phyloP scores from a whole-genome alignment of 30 jellyfish, hydroid and myxozoan genomes.

The Catostylus mosaicus region DNA sequence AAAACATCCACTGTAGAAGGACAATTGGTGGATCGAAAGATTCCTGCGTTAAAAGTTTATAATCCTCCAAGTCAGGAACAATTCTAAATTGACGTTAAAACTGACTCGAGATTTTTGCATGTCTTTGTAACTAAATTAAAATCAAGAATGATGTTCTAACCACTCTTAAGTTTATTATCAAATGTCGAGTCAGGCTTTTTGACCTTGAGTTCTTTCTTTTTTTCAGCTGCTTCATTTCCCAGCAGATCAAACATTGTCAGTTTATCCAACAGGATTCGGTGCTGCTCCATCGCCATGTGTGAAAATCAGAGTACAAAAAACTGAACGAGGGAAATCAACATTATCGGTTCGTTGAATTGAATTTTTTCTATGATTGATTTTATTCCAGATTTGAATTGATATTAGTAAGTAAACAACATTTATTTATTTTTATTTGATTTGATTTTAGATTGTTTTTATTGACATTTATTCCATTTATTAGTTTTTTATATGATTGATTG shows the following conservation, averaged over 20 bases:
- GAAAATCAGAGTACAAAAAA: conserved; percentile 73
- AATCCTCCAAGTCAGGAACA: too few species aligned
- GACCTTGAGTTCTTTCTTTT: not conserved
- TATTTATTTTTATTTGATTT: not conserved
- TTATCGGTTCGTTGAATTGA: conserved; percentile 16
- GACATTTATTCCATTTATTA: not conserved
- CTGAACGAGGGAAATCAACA: conserved; percentile 64
- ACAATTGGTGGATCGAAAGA: too few species aligned
- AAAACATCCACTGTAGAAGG: not conserved
- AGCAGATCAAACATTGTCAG: conserved; percentile 74
- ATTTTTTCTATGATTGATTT: not conserved
- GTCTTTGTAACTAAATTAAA: too few species aligned
- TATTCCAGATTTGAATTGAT: not conserved
- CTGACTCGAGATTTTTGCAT: too few species aligned
- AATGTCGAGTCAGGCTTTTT: too few species aligned
- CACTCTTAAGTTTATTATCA: too few species aligned
- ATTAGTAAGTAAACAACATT: too few species aligned
- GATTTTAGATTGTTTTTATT: not conserved
- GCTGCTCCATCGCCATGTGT: conserved; percentile 90
- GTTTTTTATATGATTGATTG: not conserved
- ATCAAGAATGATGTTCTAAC: too few species aligned
- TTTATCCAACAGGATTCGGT: conserved; percentile 85
- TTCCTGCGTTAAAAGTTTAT: too few species aligned
- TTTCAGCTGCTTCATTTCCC: conserved; percentile 79
- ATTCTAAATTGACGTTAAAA: too few species aligned